These are phyloP conservation scores for Sinocyclocheilus grahami DNA, from an alignment of 2,113 vertebrate genomes.

Conservation along the genomic window DNA sequence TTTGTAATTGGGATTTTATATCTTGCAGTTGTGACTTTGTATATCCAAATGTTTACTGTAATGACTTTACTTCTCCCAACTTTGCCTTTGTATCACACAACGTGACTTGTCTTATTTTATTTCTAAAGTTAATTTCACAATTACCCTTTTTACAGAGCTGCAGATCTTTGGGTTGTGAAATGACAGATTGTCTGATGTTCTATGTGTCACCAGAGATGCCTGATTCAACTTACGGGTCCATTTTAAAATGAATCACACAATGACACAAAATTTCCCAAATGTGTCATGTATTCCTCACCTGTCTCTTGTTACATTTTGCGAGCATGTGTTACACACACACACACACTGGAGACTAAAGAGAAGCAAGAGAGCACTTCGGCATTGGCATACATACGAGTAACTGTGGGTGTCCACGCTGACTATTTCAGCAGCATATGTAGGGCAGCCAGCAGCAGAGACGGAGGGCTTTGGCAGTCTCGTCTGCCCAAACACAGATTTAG, in stretches of 20 bases:
- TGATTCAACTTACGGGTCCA: background rate
- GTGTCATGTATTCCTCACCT: slow-evolving; percentile 4
- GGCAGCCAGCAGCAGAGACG: slow-evolving; percentile 45
- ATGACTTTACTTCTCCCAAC: background rate
- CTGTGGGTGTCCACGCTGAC: slow-evolving; percentile 17
- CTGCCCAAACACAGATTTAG: slow-evolving; percentile 42
- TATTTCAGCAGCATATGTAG: slow-evolving; percentile 48
- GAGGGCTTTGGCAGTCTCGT: slow-evolving; percentile 32
- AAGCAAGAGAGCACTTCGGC: background rate
- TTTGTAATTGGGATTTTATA: no score
- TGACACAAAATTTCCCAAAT: background rate
- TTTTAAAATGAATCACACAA: slow-evolving; percentile 14
- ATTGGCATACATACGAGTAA: background rate
- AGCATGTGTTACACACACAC: background rate
- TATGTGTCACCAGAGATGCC: slow-evolving; percentile 11
- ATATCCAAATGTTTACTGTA: background rate
- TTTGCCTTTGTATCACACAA: background rate
- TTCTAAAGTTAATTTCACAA: background rate
- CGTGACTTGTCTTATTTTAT: background rate
- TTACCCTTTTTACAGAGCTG: background rate
- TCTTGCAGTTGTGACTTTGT: no score
- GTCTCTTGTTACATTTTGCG: slow-evolving; percentile 8
- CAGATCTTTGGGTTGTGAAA: background rate
- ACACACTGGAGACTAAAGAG: background rate
- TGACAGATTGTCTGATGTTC: background rate